Evolutionary conservation across 2,797 vertebrate species (phyloP), one percentile per base, ranked within the genome.

Genomic region (Lates japonicus): DNA sequence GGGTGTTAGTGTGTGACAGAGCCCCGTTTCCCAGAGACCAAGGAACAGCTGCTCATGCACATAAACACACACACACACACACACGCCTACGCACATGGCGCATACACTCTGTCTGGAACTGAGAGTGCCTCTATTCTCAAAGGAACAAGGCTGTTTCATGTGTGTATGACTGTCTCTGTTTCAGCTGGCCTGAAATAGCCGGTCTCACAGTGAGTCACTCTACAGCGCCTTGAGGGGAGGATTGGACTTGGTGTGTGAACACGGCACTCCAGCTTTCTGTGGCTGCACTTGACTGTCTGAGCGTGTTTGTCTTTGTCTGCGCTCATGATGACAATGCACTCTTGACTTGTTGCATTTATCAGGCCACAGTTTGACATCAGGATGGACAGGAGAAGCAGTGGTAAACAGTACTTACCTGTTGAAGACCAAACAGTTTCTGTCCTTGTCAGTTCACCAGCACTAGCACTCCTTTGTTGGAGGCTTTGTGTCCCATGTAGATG

Each of bases 141-240:
- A 91, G 90, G 87, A 92, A 91, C 87, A 60, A 86, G 83, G 71
- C 83, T 78, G 86, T 92, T 92, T 89, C 89, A 87, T 92, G 87
- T 87, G 89, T 84, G 81, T 92, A 69, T 94, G 88, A 90, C 87
- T 92, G 93, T 90, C 81, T 93, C 81, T 72, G 90, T 91, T 93
- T 88, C 86, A 89, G 84, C 87, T 78, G 74, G 88, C 86, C 89
- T 87, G 83, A 93, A 93, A 94, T 94, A 93, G 90, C 86, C 44
- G 7, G 83, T 87, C 88, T 87, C 85, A 5, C 82, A 49, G 80
- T 95, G 93, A 93, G 77, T 95, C 94, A 94, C 78, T 83, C 77
- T 49, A 42, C 75, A 52, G 20, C 61, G 75, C 77, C 88, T 79
- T 49, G 44, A 73, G 87, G 88, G 83, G 55, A 78, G 87, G 57